Percentiles rank a stretch among this genome's conserved stretches.
These are phyloP conservation scores for Lacerta viridis DNA, from an alignment of 2,797 vertebrate genomes.

Conservation along the genomic window DNA sequence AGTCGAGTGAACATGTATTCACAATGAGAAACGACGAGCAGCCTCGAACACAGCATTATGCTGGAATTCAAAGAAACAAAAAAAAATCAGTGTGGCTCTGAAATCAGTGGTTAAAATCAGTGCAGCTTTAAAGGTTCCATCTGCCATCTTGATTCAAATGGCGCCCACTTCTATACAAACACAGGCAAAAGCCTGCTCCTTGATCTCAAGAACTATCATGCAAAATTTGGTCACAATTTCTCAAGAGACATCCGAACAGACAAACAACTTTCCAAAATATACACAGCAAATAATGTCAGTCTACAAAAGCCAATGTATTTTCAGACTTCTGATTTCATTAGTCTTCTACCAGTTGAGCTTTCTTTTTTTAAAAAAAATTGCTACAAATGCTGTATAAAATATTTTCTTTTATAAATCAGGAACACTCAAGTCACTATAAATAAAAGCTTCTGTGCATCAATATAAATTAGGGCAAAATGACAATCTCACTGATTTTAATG, in stretches of 20 bases:
- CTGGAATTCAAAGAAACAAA: no score
- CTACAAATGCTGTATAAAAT: constrained; percentile 34
- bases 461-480: constrained; percentile 53
- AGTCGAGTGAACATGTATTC: constrained; percentile 62
- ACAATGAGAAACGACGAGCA: constrained; percentile 42
- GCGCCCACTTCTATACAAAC: no score
- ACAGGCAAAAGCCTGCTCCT: no score
- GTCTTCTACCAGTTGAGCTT: constrained; percentile 38
- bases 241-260: no score
- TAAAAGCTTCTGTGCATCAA: constrained; percentile 49
- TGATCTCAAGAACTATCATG: no score
- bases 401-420: constrained; percentile 39
- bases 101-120: no score
- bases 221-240: no score
- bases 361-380: constrained; percentile 11
- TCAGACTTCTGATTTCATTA: constrained; percentile 69
- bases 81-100: no score
- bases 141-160: no score
- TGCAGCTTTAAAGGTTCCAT: no score
- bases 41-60: no score
- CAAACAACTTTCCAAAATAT: no score
- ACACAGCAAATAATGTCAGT: background rate
- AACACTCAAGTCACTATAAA: constrained; percentile 46
- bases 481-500: constrained; percentile 42
- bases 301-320: constrained; percentile 31